These are phyloP conservation scores for Gymnopithys bicolor DNA, from an alignment of 2,797 vertebrate genomes.

Conservation along the genomic window DNA sequence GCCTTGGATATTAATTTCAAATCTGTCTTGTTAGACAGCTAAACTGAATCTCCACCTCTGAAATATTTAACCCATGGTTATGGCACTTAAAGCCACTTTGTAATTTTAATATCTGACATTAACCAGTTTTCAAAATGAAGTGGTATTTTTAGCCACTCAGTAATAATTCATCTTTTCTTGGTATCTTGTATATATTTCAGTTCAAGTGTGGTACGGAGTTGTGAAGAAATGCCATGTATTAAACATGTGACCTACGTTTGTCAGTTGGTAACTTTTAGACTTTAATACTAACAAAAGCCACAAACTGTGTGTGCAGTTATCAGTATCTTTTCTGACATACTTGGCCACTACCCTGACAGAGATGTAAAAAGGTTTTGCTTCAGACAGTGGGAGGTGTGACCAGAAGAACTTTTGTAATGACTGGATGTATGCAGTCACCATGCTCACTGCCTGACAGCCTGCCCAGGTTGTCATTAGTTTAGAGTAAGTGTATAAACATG, in stretches of 20 bases:
- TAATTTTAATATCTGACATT: conserved; percentile 14
- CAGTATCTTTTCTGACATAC: background rate
- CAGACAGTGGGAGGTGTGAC: background rate
- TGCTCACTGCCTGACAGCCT: background rate
- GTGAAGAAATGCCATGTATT: background rate
- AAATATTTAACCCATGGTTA: background rate
- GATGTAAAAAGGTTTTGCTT: background rate
- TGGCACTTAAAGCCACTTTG: conserved; percentile 14
- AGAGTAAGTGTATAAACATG: background rate
- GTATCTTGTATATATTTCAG: background rate
- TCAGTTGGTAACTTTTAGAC: background rate
- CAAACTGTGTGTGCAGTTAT: background rate
- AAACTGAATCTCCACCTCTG: background rate
- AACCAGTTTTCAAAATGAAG: conserved; percentile 13
- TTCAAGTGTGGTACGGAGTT: background rate
- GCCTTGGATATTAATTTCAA: background rate
- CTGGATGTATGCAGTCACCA: background rate
- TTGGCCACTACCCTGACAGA: background rate
- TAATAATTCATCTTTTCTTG: conserved; percentile 12
- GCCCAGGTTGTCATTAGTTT: background rate
- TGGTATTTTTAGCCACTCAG: background rate
- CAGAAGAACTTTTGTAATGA: background rate
- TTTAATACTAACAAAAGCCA: background rate
- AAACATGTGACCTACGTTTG: background rate
- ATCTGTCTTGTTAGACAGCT: background rate